Base-by-base conservation (phyloP, 2,888 invertebrate genomes). In the Cylloceria caligata region DNA sequence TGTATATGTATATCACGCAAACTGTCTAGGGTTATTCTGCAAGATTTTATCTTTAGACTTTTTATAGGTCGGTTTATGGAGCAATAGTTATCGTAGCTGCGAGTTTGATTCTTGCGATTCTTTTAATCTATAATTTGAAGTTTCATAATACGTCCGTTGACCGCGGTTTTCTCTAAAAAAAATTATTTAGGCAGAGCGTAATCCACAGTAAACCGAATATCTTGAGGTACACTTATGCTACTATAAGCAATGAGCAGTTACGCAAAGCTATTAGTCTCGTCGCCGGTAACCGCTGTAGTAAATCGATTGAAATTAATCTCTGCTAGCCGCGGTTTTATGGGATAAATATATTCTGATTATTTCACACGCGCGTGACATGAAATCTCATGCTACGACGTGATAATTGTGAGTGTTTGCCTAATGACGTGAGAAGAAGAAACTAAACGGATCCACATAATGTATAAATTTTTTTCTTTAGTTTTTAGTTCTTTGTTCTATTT, bases 281-380 rank as follows among this genome's bases (percentile, higher is more conserved):
- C 27, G 47, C 30, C 34, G 7, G 71, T 42, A 72, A 76, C 75
- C 65, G 39, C 57, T 71, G 39, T 30, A 42, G 45, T 30, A 49
- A 47, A 49, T 57, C 13, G 71, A 76, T 24, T 57, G 49, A 67
- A 67, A 76, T 75, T 75, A 65, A 80, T 80, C 65, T 74, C 52
- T 24, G 24, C 34, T 42, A 55, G 45, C n/a, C 52, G 49, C 13
- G 39, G 69, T 39, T 64, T 71, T 19, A 27, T 30, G 7, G 39
- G 7, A 11, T 39, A 60, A 34, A 67, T 16, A 57, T 52, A 64
- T 45, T 55, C 74, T 52, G 42, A 64, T 69, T 60, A 62, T 71
- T 71, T 62, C 6, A 13, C 52, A 16, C 21, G 27, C 42, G 19
- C 30, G 5, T 39, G 34, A 30, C n/a, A n/a, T 9, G 6, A 9